Percentiles rank a stretch among this genome's conserved stretches.
Conservation (phyloP, 2,888 invertebrate species). For the Leptinotarsa peninsularis region DNA sequence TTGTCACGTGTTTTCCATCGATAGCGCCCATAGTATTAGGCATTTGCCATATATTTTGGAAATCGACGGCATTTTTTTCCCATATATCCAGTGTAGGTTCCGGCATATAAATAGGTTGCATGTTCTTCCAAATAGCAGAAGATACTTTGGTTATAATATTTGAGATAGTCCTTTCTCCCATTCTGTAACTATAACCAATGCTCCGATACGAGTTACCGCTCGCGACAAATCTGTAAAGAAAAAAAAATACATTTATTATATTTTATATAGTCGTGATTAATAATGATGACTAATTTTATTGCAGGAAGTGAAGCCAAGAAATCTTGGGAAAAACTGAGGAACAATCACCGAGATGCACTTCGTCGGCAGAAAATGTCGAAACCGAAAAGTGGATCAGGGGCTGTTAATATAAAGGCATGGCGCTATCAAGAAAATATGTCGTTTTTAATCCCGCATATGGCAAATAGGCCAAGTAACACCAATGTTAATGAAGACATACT, state of each 20-base stretch:
- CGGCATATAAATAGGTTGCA: constrained; percentile 24
- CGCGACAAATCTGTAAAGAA: constrained; percentile 14
- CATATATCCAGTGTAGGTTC: constrained; percentile 21
- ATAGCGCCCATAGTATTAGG: constrained; percentile 28
- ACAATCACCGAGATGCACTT: constrained; percentile 11
- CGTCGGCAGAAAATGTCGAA: constrained; percentile 11
- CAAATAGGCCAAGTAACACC: constrained; percentile 13
- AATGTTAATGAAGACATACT: constrained; percentile 12
- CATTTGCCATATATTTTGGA: constrained; percentile 23
- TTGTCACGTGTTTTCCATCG: constrained; percentile 30
- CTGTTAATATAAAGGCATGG: constrained; percentile 15
- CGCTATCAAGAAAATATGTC: constrained; percentile 16
- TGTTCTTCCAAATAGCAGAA: constrained; percentile 9
- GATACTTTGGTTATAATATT: constrained; percentile 15
- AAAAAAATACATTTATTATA: neutral
- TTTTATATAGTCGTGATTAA: constrained; percentile 7
- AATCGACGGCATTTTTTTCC: constrained; percentile 22
- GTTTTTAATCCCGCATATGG: constrained; percentile 24
- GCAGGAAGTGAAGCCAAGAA: constrained; percentile 26
- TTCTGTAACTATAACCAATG: constrained; percentile 21
- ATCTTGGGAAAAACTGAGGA: constrained; percentile 23
- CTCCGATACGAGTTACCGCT: constrained; percentile 19
- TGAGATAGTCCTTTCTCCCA: constrained; percentile 18
- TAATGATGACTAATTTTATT: constrained; percentile 24
- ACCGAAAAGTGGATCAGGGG: constrained; percentile 16